Evolutionary conservation across 2,888 invertebrate genomes (phyloP).

Genomic region (Alentia gelatinosa): DNA sequence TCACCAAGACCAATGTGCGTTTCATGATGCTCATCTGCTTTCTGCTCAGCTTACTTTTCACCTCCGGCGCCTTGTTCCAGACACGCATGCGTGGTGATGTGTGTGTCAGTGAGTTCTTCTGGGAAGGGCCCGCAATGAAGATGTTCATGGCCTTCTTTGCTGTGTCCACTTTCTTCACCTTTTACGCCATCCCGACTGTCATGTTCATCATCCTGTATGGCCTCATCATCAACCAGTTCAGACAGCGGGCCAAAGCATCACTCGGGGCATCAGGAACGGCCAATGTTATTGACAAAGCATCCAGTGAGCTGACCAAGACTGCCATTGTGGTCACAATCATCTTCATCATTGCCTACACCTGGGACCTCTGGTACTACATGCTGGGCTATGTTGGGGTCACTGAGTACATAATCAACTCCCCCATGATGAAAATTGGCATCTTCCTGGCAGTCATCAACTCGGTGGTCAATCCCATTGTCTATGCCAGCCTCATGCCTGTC

Average conservation of each 20-base stretch:
- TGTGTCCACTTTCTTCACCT: background rate
- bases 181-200: background rate
- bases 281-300: constrained; percentile 5
- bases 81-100: background rate
- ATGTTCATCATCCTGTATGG: background rate
- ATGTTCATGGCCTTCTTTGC: background rate
- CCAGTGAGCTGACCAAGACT: constrained; percentile 29
- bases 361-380: background rate
- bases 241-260: background rate
- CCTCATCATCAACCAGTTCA: background rate
- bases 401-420: background rate
- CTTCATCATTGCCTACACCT: background rate
- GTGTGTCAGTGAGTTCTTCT: background rate
- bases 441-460: background rate
- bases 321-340: constrained; percentile 13
- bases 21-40: background rate
- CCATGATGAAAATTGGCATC: background rate
- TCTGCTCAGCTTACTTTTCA: background rate
- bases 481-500: constrained; percentile 10
- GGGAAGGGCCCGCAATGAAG: background rate
- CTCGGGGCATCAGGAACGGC: background rate
- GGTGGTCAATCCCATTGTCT: constrained; percentile 7
- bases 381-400: background rate
- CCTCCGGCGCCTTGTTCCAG: background rate
- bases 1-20: background rate